Evolutionary conservation across 2,888 invertebrate species (phyloP), one percentile per base, ranked within the genome.

Genomic region (Atethmia centrago): DNA sequence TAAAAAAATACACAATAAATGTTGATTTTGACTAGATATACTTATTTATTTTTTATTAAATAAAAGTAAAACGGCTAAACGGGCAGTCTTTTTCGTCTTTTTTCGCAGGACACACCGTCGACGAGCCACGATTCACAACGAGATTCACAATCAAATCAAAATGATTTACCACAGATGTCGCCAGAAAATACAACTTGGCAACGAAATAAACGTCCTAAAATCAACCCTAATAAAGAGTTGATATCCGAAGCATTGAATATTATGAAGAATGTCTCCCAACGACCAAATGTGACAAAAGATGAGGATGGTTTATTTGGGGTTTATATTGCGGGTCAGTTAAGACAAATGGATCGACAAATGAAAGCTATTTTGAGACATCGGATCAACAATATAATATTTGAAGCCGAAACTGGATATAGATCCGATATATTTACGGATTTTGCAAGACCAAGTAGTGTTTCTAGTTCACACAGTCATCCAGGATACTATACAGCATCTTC

Each of bases 381-480:
- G 71, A 84, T 83, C 68, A 82, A 83, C 55, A 83, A 77, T 66
- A 84, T 84, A 55, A 78, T 84, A 65, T 84, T 82, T 82, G 82
- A 80, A 82, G 70, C 80, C 77, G 82, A 80, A 82, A 79, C 71
- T 78, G 79, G 79, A n/a, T 71, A 51, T 79, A 19, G 66, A 58
- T 7, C 72, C 53, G 78, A 79, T 72, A 77, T 21, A n/a, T 78
- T 55, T 74, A 9, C 69, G 53, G 72, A 56, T 72, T 76, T 56
- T 47, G 3, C 75, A 67, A 76, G 67, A 61, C 65, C 61, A 47
- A 36, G 36, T 36, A 36, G 36, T 36, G 36, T 36, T 36, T 77
- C 80, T 59, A 70, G n/a, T n/a, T 78, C 77, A 49, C 74, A 72
- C 62, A 74, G 80, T 67, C 70, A 74, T 77, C 71, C 83, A 62